Evolutionary conservation across 2,797 vertebrate genomes (phyloP).

Genomic region (Onychomys torridus): DNA sequence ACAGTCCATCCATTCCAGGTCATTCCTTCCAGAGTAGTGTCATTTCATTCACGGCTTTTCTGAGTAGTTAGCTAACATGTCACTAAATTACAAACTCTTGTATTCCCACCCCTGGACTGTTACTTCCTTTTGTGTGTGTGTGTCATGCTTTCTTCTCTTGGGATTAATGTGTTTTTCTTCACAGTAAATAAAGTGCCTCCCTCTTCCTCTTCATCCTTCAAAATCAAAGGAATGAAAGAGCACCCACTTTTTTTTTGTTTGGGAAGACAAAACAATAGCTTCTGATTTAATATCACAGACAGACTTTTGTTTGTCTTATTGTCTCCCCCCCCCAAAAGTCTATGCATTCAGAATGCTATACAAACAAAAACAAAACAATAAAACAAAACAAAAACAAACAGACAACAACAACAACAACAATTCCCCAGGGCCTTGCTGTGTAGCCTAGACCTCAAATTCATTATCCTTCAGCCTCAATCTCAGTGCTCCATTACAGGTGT

Average conservation of each 20-base stretch:
- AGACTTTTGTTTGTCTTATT: neutral
- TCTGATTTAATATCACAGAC: conserved; percentile 8
- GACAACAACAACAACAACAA: neutral
- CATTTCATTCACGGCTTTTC: conserved; percentile 46
- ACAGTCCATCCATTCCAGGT: neutral
- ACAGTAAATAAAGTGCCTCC: neutral
- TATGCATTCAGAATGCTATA: neutral
- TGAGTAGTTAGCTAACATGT: neutral
- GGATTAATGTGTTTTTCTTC: conserved; percentile 7
- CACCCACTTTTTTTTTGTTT: neutral
- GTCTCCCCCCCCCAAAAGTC: neutral
- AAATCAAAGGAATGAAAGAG: conserved; percentile 28
- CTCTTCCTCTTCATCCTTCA: neutral
- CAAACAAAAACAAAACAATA: neutral
- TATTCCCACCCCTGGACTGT: neutral
- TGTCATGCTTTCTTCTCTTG: neutral
- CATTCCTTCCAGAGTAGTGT: neutral
- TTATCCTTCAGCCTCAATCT: neutral
- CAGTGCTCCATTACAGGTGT: too few species aligned
- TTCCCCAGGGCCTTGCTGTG: neutral
- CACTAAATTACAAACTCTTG: conserved; percentile 52
- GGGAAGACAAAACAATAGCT: neutral
- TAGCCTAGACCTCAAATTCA: neutral
- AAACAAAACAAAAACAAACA: neutral
- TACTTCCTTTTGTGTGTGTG: neutral